Base-by-base conservation (phyloP, 2,113 vertebrate species). In the Pluvianellus socialis region DNA sequence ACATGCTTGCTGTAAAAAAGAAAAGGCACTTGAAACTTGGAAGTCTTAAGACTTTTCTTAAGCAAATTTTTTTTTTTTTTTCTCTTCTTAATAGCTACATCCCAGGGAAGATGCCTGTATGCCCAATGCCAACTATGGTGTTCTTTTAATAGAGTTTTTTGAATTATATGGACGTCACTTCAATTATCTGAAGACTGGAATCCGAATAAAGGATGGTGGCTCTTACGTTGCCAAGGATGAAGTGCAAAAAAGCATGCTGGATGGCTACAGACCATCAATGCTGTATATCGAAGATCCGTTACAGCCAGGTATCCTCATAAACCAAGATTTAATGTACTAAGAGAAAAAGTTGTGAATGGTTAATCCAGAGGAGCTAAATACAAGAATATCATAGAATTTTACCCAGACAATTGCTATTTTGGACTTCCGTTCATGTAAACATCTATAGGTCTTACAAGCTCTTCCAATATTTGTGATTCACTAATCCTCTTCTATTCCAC, bases 61-160 rank as follows among this genome's bases (percentile, higher is more conserved):
- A 80, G 70, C 73, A 93, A 76, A 49, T 79, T 63, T 38, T 72
- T 63, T 94, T 68, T 94, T 70, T 63, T 83, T 44, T 74, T 61
- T 90, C 62, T 91, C 86, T 81, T 79, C 81, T 87, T 94, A 97
- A 84, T 94, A 99, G 99, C 98, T 99, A 92, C 99, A 99, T 98
- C 99, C 98, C 94, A 98, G 99, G 96, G 99, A 99, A 94, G 99
- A 99, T 82, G 99, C 98, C 84, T 99, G 98, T 97, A 99, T 98
- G 95, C 99, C 98, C 90, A 99, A 98, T 97, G 98, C 99, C 97
- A 99, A 99, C 98, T 98, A 99, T 73, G 99, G 99, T 50, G 99
- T 99, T 94, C 99, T 99, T 97, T 98, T 99, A 94, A 99, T 99
- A 95, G 99, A 99, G 92, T 99, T 99, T 98, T 99, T 99, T 91